These are phyloP conservation scores for Drosophila saltans DNA, from an alignment of 1,140 invertebrate species.

Conservation along the genomic window DNA sequence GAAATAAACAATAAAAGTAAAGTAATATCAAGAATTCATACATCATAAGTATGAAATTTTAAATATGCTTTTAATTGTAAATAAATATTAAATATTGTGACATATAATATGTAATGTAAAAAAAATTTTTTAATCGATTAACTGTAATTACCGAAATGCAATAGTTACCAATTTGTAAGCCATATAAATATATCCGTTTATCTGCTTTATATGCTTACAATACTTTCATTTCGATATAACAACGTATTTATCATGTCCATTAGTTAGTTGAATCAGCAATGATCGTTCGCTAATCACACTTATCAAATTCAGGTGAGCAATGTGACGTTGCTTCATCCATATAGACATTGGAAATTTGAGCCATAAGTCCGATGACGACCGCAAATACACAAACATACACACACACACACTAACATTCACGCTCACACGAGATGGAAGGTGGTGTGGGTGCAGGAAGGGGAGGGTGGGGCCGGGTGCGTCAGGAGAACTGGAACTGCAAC, in stretches of 20 bases:
- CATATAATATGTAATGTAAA: too few species aligned
- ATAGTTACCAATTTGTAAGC: too few species aligned
- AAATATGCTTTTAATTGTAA: too few species aligned
- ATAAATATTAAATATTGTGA: too few species aligned
- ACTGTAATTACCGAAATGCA: too few species aligned
- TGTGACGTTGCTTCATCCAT: neutral
- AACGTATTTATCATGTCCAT: neutral
- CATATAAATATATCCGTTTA: too few species aligned
- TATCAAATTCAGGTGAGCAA: conserved; percentile 1
- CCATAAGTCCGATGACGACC: neutral
- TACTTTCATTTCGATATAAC: too few species aligned
- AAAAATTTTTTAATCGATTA: too few species aligned
- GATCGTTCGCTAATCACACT: neutral
- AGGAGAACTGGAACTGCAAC: conserved; percentile 40
- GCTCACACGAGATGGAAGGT: neutral
- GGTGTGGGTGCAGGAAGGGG: neutral
- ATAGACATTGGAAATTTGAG: conserved; percentile 3
- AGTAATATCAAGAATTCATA: too few species aligned
- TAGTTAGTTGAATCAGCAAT: neutral
- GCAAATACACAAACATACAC: neutral
- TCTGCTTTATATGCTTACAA: too few species aligned
- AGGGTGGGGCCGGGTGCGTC: neutral
- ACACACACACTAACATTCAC: neutral
- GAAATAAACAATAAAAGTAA: too few species aligned
- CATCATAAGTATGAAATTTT: too few species aligned